Evolutionary conservation across 64 coral and sea anemone species (phyloP), one percentile per base, ranked within the genome.

Genomic region (Stylophora pistillata): DNA sequence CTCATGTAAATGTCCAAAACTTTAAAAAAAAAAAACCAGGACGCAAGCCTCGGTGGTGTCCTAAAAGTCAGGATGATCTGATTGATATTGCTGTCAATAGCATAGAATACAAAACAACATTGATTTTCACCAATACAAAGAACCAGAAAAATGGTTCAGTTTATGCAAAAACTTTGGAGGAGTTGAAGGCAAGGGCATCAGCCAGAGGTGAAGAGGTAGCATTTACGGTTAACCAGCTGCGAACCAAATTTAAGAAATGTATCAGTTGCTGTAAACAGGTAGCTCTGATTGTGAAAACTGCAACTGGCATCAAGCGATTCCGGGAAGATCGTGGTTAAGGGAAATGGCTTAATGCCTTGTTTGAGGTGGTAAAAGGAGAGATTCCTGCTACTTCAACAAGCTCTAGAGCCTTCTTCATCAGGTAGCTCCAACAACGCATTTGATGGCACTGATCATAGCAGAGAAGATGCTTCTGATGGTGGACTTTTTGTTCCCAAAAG

Each of bases 231-330:
- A 88, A 88, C 10, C 86, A 88, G 62, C 56, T 85, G 64, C 64
- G 82, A 17, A 85, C 82, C 37, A 85, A 85, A 11, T 85, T 85
- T 37, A 85, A 85, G 28, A 87, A 89, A 79, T 79, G 74, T 68
- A 75, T 79, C 9, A 89, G 61, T 89, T 58, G 79, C 76, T 89
- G 87, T 69, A 89, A 88, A 76, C 74, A 88, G 66, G 87, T 75
- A 52, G 59, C 87, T 41, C 71, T 87, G 28, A 88, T 73, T n/a
- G 77, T 88, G 33, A 23, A 47, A 78, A 89, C 58, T 5, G 74
- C 75, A 21, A 79, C 74, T 55, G 87, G 87, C 21, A 89, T 89
- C 78, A 89, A 29, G 73, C 57, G 86, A n/a, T 88, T 88, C 77
- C 74, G 78, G 27, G 86, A 88, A 64, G 73, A 87, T 31, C 2